A percentile compares a stretch with the other conserved stretches of the same genome.
Evolutionary conservation across 2,888 invertebrate genomes (phyloP).

Genomic region (Argyra leucocephala): DNA sequence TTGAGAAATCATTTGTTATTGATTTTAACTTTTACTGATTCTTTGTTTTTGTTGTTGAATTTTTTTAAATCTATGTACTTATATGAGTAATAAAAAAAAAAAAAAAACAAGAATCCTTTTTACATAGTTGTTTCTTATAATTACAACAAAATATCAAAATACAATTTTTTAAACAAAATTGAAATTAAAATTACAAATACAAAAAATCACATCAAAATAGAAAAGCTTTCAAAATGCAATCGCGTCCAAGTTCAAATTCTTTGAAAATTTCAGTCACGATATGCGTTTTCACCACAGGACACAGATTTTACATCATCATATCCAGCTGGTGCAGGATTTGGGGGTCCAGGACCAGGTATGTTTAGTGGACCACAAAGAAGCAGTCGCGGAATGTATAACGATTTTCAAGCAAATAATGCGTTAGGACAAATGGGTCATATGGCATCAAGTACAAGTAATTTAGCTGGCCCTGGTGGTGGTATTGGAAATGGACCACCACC

Average conservation of each 20-base stretch:
- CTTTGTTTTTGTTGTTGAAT: neutral
- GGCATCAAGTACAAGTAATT: constrained; percentile 35
- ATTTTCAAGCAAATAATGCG: constrained; percentile 23
- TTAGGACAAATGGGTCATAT: constrained; percentile 36
- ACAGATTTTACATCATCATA: constrained; percentile 44
- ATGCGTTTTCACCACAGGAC: constrained; percentile 46
- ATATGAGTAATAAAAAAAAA: neutral
- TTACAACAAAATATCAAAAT: neutral
- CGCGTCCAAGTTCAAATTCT: constrained; percentile 35
- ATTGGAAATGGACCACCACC: constrained; percentile 27
- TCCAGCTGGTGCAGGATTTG: constrained; percentile 35
- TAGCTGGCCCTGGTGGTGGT: constrained; percentile 32
- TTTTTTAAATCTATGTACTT: neutral
- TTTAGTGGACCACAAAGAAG: neutral
- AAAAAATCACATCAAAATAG: neutral
- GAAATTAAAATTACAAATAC: neutral
- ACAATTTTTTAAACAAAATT: neutral
- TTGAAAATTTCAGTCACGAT: constrained; percentile 43
- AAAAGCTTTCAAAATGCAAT: constrained; percentile 23
- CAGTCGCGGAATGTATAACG: constrained; percentile 2
- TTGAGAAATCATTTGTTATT: neutral
- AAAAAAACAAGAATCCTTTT: neutral
- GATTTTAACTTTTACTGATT: neutral
- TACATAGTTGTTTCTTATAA: neutral
- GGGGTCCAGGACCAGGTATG: neutral